A percentile compares a stretch with the other conserved stretches of the same genome.
Evolutionary conservation across 2,888 invertebrate genomes (phyloP).

Genomic region (Hemicrepidius hirtus): DNA sequence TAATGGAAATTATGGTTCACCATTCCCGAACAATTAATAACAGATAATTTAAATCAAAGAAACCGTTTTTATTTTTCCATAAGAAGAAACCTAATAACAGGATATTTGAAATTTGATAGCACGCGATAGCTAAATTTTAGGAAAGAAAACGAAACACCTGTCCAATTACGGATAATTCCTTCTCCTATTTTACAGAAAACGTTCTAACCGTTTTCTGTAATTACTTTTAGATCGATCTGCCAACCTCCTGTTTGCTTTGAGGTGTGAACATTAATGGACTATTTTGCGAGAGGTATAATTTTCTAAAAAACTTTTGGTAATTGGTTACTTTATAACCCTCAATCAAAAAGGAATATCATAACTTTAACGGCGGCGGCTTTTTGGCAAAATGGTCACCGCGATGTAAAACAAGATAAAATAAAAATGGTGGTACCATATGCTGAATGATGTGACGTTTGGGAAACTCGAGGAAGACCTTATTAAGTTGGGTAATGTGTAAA

Average conservation of each 20-base stretch:
- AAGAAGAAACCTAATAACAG: conserved; percentile 30
- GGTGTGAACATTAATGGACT: conserved; percentile 42
- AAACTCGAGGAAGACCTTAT: conserved; percentile 26
- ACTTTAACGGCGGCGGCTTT: neutral
- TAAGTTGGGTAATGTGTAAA: conserved; percentile 25
- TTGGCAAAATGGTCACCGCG: neutral
- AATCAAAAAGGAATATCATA: conserved; percentile 22
- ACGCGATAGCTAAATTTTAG: conserved; percentile 38
- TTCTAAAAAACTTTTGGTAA: conserved; percentile 23
- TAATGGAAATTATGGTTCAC: no score
- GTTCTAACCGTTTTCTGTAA: conserved; percentile 33
- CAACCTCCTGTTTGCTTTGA: conserved; percentile 42
- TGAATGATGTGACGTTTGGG: conserved; percentile 12
- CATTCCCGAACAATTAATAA: no score
- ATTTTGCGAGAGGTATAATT: conserved; percentile 33
- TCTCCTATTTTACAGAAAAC: conserved; percentile 35
- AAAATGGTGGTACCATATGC: conserved; percentile 10
- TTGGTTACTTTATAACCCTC: conserved; percentile 16
- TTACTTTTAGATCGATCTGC: conserved; percentile 33
- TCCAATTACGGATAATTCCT: conserved; percentile 42
- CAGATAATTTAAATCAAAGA: neutral
- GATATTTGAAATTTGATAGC: conserved; percentile 45
- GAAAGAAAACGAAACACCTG: conserved; percentile 42
- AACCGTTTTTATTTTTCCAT: neutral
- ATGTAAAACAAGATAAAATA: conserved; percentile 4